Evolutionary conservation across 1,140 invertebrate genomes (phyloP).

Genomic region (Lordiphosa collinella): DNA sequence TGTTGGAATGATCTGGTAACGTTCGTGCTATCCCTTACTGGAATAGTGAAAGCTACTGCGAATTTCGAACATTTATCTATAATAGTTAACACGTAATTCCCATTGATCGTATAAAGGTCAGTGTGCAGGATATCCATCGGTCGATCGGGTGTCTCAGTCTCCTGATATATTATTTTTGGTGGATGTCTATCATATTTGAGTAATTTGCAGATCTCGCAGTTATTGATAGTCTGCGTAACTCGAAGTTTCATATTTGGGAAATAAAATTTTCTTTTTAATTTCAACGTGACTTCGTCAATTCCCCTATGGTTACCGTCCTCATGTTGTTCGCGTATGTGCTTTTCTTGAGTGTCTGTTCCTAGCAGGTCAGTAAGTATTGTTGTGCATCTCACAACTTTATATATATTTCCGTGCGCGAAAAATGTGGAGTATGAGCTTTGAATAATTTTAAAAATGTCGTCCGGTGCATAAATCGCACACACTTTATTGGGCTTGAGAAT

Average conservation of each 20-base stretch:
- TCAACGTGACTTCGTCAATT: no score
- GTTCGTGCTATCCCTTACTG: no score
- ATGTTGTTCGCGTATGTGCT: no score
- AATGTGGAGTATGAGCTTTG: no score
- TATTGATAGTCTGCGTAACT: background rate
- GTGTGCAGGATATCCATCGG: slow-evolving; percentile 11
- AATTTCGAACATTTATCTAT: slow-evolving; percentile 12
- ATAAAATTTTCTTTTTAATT: slow-evolving; percentile 2
- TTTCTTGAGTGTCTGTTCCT: no score
- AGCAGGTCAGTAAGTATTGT: no score
- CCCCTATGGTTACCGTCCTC: no score
- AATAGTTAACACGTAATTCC: background rate
- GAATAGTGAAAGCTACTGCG: background rate
- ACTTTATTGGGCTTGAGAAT: slow-evolving; percentile 15
- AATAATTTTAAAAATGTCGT: no score
- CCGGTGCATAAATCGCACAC: slow-evolving; percentile 5
- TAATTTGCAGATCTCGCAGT: background rate
- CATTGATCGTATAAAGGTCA: slow-evolving; percentile 10
- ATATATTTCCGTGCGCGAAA: no score
- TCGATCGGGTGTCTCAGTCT: background rate
- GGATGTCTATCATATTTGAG: slow-evolving; percentile 12
- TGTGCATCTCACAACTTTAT: no score
- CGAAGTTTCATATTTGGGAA: background rate
- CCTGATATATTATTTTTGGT: background rate
- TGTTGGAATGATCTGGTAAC: no score